phyloP scores from a whole-genome alignment of 1,140 invertebrate genomes.

The Diplogasteroides magnus region DNA sequence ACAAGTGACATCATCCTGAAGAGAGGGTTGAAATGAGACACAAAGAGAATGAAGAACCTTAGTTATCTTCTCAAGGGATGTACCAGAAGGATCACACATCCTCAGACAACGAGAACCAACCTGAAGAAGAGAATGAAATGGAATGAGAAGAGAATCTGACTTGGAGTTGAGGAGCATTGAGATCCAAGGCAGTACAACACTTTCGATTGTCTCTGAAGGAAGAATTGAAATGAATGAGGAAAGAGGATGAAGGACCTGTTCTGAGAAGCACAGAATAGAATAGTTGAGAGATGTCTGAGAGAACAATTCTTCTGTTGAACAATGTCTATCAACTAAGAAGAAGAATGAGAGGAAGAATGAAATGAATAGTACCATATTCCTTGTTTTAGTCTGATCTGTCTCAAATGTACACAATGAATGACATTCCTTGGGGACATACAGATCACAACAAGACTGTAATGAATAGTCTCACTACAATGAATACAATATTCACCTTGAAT shows the following conservation, averaged over 20 bases:
- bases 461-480: too few species aligned
- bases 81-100: constrained; percentile 36
- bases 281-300: constrained; percentile 29
- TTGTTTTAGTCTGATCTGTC: constrained; percentile 29
- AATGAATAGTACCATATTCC: constrained; percentile 27
- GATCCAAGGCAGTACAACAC: constrained; percentile 31
- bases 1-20: constrained; percentile 34
- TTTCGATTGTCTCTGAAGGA: constrained; percentile 37
- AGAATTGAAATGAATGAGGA: too few species aligned
- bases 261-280: constrained; percentile 36
- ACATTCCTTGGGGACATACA: constrained; percentile 33
- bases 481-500: constrained; percentile 11
- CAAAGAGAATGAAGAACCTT: too few species aligned
- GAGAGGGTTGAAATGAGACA: too few species aligned
- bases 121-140: too few species aligned
- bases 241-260: too few species aligned
- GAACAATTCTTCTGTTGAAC: constrained; percentile 25
- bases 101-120: constrained; percentile 35
- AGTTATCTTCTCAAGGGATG: constrained; percentile 31
- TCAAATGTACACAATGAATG: constrained; percentile 33
- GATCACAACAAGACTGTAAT: constrained; percentile 26
- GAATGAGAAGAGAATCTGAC: too few species aligned
- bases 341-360: constrained; percentile 12
- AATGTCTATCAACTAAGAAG: constrained; percentile 31
- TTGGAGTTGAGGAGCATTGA: constrained; percentile 33